A percentile compares a stretch with the other conserved stretches of the same genome.
phyloP scores from a whole-genome alignment of 2,888 invertebrate species.

The Alentia gelatinosa region DNA sequence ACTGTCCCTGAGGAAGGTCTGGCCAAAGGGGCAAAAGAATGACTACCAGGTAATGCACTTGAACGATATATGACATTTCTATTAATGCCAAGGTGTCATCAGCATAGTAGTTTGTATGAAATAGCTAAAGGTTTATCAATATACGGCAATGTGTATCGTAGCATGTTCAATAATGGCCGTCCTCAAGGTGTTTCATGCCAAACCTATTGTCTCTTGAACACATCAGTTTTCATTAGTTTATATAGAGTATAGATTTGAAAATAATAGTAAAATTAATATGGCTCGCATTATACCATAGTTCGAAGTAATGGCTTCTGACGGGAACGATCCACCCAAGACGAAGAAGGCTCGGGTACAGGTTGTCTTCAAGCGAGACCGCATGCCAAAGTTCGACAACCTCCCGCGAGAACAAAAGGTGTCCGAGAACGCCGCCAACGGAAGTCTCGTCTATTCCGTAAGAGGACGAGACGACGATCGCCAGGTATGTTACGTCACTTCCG shows the following conservation, averaged over 20 bases:
- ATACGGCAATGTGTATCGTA: no score
- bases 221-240: no score
- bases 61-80: no score
- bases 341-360: conserved; percentile 69
- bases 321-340: conserved; percentile 69
- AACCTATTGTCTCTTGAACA: not conserved
- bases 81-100: no score
- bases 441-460: conserved; percentile 58
- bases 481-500: conserved; percentile 30
- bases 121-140: no score
- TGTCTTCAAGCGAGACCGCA: conserved; percentile 67
- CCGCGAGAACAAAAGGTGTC: conserved; percentile 60
- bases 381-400: conserved; percentile 63
- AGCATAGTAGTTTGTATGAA: no score
- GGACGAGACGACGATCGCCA: conserved; percentile 64
- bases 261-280: no score
- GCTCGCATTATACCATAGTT: no score
- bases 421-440: conserved; percentile 62
- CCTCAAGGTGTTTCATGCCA: not conserved
- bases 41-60: conserved; percentile 73
- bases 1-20: conserved; percentile 66
- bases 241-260: no score
- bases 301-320: conserved; percentile 70
- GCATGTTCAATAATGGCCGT: no score
- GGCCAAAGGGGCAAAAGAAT: conserved; percentile 62